Conservation (phyloP, 2,797 vertebrate species). For the Bradypodion pumilum region DNA sequence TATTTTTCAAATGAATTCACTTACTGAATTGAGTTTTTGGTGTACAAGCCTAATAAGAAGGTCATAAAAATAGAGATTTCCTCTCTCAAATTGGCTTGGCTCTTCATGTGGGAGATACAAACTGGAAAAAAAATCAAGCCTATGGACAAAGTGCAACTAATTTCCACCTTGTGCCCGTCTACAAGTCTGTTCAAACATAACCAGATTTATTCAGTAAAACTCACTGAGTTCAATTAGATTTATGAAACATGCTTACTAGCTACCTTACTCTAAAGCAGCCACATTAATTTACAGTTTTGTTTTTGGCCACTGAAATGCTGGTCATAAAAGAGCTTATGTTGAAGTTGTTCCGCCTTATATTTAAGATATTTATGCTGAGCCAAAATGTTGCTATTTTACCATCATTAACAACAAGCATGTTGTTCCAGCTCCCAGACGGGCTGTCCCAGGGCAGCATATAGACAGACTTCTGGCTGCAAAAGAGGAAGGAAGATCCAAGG, state of each 20-base stretch:
- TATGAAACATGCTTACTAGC: not conserved
- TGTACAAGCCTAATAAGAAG: not conserved
- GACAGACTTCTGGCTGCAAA: not conserved
- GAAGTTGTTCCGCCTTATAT: not conserved
- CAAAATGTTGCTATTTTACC: not conserved
- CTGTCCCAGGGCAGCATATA: not conserved
- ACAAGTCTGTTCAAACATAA: not conserved
- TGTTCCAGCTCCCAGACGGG: conserved; percentile 16
- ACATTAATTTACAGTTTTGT: not conserved
- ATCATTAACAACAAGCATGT: conserved; percentile 6
- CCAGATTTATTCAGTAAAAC: not conserved
- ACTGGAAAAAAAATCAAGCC: not conserved
- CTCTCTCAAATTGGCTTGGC: not conserved
- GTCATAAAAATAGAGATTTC: not conserved
- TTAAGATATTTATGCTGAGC: not conserved
- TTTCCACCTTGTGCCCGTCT: not conserved
- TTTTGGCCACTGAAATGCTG: not conserved
- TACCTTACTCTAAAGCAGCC: not conserved
- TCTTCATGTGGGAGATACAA: not conserved
- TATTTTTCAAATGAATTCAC: too few relatives aligned
- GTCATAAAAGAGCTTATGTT: conserved; percentile 7
- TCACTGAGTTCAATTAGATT: not conserved
- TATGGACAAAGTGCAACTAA: not conserved
- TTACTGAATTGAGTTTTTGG: not conserved
- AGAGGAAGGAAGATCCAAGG: not conserved